Evolutionary conservation across 1,140 invertebrate species (phyloP).

Genomic region (Drosophila tristis): DNA sequence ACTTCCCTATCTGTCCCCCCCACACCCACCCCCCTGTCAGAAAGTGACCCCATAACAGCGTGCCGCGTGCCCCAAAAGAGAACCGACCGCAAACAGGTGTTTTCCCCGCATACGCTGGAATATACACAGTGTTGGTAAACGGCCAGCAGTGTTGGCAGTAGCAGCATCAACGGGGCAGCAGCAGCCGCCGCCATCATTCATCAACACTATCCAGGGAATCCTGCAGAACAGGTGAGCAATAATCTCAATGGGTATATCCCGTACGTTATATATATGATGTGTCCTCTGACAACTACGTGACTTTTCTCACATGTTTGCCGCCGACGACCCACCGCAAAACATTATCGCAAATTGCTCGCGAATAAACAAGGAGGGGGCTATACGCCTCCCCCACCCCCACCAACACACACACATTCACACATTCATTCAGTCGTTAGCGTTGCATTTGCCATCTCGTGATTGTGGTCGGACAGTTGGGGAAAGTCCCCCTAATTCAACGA

Average conservation of each 20-base stretch:
- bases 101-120: neutral
- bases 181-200: slow-evolving; percentile 1
- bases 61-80: no score
- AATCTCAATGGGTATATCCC: neutral
- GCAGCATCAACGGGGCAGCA: no score
- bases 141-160: slow-evolving; percentile 3
- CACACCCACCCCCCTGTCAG: no score
- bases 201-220: neutral
- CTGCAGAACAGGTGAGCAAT: slow-evolving; percentile 20
- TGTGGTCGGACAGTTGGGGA: neutral
- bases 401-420: no score
- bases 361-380: slow-evolving; percentile 14
- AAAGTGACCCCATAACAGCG: no score
- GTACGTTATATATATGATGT: neutral
- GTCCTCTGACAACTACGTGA: slow-evolving; percentile 34
- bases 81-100: slow-evolving; percentile 36
- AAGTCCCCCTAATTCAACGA: neutral
- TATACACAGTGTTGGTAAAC: slow-evolving; percentile 37
- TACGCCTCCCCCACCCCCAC: neutral
- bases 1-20: no score
- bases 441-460: neutral
- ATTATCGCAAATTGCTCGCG: slow-evolving; percentile 32
- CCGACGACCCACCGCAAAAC: slow-evolving; percentile 2
- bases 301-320: slow-evolving; percentile 43
- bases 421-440: neutral